These are phyloP conservation scores for Calliopum simillimum DNA, from an alignment of 2,888 invertebrate genomes.

Conservation along the genomic window DNA sequence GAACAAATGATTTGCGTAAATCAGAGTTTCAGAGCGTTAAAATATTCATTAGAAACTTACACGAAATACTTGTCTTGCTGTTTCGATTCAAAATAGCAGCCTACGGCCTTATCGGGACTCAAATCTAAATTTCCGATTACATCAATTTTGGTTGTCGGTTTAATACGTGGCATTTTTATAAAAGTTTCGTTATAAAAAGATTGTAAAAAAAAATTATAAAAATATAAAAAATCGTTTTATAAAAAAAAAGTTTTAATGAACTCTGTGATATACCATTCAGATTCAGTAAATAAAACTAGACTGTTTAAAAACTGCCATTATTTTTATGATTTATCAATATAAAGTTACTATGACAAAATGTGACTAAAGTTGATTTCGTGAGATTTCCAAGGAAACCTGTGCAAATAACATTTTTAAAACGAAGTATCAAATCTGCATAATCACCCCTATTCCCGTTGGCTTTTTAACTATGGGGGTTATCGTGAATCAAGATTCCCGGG, in stretches of 20 bases:
- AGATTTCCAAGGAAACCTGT: no score
- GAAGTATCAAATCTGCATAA: no score
- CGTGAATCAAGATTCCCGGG: no score
- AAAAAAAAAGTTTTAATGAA: conserved; percentile 4
- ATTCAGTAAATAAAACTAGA: not conserved
- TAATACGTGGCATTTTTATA: conserved; percentile 60
- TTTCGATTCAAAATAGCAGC: conserved; percentile 61
- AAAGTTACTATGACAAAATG: conserved; percentile 18
- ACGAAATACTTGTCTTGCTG: conserved; percentile 60
- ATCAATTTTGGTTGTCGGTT: conserved; percentile 63
- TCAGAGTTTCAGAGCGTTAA: no score
- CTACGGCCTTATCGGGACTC: conserved; percentile 60
- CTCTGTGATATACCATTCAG: not conserved
- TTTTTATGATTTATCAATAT: conserved; percentile 7
- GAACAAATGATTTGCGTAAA: no score
- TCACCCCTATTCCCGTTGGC: no score
- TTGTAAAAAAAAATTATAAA: conserved; percentile 34
- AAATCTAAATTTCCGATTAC: conserved; percentile 63
- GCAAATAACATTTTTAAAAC: no score
- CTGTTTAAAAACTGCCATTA: not conserved
- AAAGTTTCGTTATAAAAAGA: not conserved
- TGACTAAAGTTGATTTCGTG: no score
- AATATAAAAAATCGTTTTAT: conserved; percentile 24
- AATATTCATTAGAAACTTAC: conserved; percentile 52
- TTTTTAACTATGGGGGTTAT: no score